These are phyloP conservation scores for Dryoscopus gambensis DNA, from an alignment of 2,113 vertebrate species.

Conservation along the genomic window DNA sequence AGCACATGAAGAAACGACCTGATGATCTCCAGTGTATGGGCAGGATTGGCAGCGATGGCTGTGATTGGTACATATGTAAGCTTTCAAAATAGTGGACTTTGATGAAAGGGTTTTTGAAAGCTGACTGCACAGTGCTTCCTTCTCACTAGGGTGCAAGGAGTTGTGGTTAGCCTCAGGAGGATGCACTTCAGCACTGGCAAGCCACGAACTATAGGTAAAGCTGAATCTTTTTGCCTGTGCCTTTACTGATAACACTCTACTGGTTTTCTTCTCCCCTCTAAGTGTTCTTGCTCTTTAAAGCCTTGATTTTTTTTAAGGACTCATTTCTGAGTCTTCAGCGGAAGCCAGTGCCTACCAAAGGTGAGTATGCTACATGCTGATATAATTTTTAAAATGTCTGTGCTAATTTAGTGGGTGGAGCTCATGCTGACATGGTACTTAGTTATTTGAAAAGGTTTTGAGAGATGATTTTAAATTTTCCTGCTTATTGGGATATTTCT, in stretches of 20 bases:
- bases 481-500: neutral
- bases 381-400: neutral
- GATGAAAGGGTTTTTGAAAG: neutral
- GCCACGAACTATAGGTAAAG: neutral
- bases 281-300: neutral
- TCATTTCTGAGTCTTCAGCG: neutral
- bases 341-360: neutral
- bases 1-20: neutral
- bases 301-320: neutral
- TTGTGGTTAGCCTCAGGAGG: neutral
- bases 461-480: neutral
- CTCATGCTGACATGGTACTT: neutral
- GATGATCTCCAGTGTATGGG: no score
- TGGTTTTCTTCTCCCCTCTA: neutral
- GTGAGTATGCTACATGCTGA: neutral
- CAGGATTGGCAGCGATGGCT: neutral
- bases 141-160: neutral
- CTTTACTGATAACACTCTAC: neutral
- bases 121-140: neutral
- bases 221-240: neutral
- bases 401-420: neutral
- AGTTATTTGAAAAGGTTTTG: neutral
- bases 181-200: neutral
- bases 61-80: neutral
- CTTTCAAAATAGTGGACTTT: neutral